These are phyloP conservation scores for Caenorhabditis drosophilae DNA, from an alignment of 2,888 invertebrate genomes.

Conservation along the genomic window DNA sequence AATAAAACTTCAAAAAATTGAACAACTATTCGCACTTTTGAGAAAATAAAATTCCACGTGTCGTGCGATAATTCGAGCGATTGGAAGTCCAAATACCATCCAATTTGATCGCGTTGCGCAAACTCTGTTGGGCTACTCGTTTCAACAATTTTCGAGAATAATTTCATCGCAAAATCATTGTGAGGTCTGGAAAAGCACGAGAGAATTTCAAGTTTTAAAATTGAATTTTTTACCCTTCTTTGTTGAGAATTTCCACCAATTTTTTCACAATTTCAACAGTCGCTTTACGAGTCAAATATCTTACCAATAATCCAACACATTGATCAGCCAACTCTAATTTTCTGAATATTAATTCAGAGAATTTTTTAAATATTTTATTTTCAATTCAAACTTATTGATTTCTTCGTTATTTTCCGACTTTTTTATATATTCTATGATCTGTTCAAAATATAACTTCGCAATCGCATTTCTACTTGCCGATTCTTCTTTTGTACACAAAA, in stretches of 20 bases:
- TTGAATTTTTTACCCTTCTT: background rate
- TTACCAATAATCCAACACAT: background rate
- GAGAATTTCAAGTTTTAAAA: background rate
- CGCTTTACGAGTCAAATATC: background rate
- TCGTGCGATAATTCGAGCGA: background rate
- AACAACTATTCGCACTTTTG: no score
- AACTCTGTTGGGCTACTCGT: conserved; percentile 2
- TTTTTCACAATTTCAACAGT: background rate
- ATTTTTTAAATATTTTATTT: background rate
- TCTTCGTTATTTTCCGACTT: background rate
- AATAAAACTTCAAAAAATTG: no score
- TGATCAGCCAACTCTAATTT: background rate
- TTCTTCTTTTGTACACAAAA: conserved; percentile 1
- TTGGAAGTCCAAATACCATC: conserved; percentile 6
- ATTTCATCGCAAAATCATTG: background rate
- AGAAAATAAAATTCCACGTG: background rate
- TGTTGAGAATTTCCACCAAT: background rate
- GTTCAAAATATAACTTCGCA: background rate
- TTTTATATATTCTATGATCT: background rate
- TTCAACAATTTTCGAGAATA: background rate
- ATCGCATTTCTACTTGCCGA: background rate
- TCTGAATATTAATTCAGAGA: background rate
- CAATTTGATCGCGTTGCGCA: background rate
- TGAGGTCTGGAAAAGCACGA: background rate
- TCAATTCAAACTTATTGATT: background rate